Evolutionary conservation across 2,797 vertebrate genomes (phyloP).

Genomic region (Myripristis murdjan): DNA sequence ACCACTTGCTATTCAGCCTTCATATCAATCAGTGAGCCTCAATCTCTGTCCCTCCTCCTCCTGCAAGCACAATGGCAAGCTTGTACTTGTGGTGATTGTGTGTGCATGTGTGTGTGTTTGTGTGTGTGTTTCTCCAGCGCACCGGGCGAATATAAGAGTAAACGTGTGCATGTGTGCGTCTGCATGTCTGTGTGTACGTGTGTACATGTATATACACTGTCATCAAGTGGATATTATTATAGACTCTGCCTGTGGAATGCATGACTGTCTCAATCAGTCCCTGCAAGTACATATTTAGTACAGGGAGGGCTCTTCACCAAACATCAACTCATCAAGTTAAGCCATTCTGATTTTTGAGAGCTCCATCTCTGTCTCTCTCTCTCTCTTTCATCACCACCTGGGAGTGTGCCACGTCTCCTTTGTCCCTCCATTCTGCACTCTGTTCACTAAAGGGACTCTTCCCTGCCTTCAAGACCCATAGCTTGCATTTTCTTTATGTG

Average conservation of each 20-base stretch:
- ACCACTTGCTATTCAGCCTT: slow-evolving; percentile 68
- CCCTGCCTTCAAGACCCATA: slow-evolving; percentile 21
- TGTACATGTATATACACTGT: not conserved
- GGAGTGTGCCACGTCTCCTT: slow-evolving; percentile 10
- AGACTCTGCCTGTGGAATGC: slow-evolving; percentile 11
- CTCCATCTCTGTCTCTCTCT: slow-evolving; percentile 25
- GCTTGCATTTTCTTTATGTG: slow-evolving; percentile 29
- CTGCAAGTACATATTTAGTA: not conserved
- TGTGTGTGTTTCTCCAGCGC: not conserved
- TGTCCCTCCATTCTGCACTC: slow-evolving; percentile 21
- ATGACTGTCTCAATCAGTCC: slow-evolving; percentile 45
- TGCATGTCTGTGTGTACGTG: not conserved
- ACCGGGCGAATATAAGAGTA: not conserved
- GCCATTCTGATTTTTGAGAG: slow-evolving; percentile 47
- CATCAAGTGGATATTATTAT: slow-evolving; percentile 7
- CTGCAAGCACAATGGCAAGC: slow-evolving; percentile 55
- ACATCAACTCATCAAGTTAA: slow-evolving; percentile 40
- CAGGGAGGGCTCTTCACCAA: slow-evolving; percentile 27
- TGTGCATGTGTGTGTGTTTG: not conserved
- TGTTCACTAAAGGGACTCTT: slow-evolving; percentile 29
- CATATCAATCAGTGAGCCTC: slow-evolving; percentile 73
- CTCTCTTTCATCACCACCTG: slow-evolving; percentile 26
- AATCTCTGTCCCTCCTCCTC: slow-evolving; percentile 51
- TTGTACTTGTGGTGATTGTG: slow-evolving; percentile 41
- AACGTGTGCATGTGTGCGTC: not conserved